Percentiles rank a stretch among this genome's conserved stretches.
phyloP scores from a whole-genome alignment of 23 tunicate species.

The Ascidia mentula region DNA sequence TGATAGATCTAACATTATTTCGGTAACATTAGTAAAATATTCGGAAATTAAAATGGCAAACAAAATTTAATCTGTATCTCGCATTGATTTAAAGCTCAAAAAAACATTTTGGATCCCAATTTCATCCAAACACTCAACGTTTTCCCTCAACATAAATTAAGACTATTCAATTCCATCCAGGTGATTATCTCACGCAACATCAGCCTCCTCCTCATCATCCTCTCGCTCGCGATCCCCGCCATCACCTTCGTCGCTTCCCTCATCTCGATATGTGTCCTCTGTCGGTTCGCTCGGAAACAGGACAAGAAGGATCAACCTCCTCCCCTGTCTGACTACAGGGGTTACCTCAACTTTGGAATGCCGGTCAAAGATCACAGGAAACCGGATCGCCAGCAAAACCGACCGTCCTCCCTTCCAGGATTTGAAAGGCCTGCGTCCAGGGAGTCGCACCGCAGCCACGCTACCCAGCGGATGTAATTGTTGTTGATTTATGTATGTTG shows the following conservation, averaged over 20 bases:
- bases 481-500: too few relatives aligned
- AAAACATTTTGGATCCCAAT: too few relatives aligned
- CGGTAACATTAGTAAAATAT: too few relatives aligned
- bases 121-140: too few relatives aligned
- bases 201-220: not conserved
- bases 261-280: constrained; percentile 13
- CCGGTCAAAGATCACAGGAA: not conserved
- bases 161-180: constrained; percentile 28
- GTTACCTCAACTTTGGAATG: not conserved
- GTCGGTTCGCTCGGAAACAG: not conserved
- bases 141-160: too few relatives aligned
- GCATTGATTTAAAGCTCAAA: too few relatives aligned
- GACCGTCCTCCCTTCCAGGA: not conserved
- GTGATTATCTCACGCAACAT: constrained; percentile 34
- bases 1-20: too few relatives aligned
- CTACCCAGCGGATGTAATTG: not conserved
- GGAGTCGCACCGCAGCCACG: not conserved
- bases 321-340: not conserved
- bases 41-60: too few relatives aligned
- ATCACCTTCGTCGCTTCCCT: constrained; percentile 10
- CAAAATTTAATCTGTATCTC: too few relatives aligned
- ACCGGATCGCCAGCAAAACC: not conserved
- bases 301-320: constrained; percentile 8
- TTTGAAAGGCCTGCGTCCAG: not conserved
- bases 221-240: constrained; percentile 45